A percentile compares a stretch with the other conserved stretches of the same genome.
Conservation (phyloP, 2,797 vertebrate genomes). For the Leptatherina wallacei region DNA sequence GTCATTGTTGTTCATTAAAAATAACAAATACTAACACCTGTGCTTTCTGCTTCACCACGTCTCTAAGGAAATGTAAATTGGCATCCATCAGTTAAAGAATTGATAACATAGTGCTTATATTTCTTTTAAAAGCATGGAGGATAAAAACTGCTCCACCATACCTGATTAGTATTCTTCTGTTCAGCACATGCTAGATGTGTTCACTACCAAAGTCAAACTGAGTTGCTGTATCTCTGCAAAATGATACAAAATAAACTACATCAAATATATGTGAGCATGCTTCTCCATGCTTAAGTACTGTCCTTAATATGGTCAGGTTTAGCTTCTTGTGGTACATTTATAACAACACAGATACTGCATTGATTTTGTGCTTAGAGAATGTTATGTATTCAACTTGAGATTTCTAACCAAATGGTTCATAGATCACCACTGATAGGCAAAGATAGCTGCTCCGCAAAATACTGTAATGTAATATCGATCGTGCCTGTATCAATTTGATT, state of each 20-base stretch:
- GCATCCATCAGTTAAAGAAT: constrained; percentile 30
- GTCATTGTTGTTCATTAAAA: constrained; percentile 20
- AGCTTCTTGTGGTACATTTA: constrained; percentile 33
- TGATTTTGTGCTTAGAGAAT: constrained; percentile 40
- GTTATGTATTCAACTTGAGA: constrained; percentile 26
- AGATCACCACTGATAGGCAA: constrained; percentile 22
- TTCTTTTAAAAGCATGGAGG: not conserved
- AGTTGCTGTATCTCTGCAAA: constrained; percentile 24
- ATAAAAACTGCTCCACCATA: constrained; percentile 29
- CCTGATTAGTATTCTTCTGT: constrained; percentile 23
- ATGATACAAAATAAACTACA: constrained; percentile 8
- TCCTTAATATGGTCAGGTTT: constrained; percentile 14
- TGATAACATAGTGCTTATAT: constrained; percentile 18
- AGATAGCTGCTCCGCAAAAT: constrained; percentile 31
- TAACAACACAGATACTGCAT: constrained; percentile 22
- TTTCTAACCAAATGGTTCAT: constrained; percentile 18
- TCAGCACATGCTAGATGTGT: constrained; percentile 23
- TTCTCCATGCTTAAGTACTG: constrained; percentile 13
- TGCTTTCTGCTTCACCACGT: not conserved
- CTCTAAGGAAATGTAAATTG: constrained; percentile 43
- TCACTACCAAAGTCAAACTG: constrained; percentile 10
- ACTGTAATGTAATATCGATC: constrained; percentile 27
- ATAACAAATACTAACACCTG: not conserved
- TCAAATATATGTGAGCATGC: constrained; percentile 13
- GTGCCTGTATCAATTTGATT: constrained; percentile 4